Percentiles rank a stretch among this genome's conserved stretches.
These are phyloP conservation scores for Puffinus mauretanicus DNA, from an alignment of 2,113 vertebrate genomes.

Conservation along the genomic window DNA sequence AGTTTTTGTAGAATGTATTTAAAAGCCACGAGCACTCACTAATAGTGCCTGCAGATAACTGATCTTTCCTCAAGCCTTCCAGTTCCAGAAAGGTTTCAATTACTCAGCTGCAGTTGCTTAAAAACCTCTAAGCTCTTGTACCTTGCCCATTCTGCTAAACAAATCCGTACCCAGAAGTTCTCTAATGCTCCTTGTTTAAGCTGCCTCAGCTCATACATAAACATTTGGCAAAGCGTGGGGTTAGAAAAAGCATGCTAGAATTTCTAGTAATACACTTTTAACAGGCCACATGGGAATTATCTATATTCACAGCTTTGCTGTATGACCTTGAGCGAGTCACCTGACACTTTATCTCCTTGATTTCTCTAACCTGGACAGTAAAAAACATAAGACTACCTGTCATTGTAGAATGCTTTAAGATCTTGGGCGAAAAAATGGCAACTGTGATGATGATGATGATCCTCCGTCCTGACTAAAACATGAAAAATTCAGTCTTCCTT, in stretches of 20 bases:
- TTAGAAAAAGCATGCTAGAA: background rate
- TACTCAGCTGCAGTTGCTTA: constrained; percentile 2
- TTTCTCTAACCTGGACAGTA: background rate
- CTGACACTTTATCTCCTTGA: background rate
- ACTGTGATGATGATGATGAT: background rate
- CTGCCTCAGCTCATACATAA: background rate
- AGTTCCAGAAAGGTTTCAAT: background rate
- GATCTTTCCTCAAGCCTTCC: background rate
- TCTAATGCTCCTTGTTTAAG: background rate
- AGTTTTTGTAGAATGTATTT: background rate
- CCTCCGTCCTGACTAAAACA: background rate
- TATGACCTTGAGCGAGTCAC: background rate
- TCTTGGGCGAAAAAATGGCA: background rate
- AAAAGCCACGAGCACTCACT: background rate
- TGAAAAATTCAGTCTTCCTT: background rate
- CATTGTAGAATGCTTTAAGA: background rate
- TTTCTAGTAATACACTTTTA: background rate
- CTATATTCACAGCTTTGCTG: background rate
- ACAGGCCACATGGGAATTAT: background rate
- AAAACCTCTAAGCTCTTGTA: background rate
- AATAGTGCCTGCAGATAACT: background rate
- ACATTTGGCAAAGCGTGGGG: background rate
- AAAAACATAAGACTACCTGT: background rate
- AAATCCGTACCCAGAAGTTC: background rate
- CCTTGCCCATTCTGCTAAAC: background rate